A percentile compares a stretch with the other conserved stretches of the same genome.
Conservation (phyloP, 37 sponge, comb jelly and placozoan genomes). For the Halisarca cf. caerulea region DNA sequence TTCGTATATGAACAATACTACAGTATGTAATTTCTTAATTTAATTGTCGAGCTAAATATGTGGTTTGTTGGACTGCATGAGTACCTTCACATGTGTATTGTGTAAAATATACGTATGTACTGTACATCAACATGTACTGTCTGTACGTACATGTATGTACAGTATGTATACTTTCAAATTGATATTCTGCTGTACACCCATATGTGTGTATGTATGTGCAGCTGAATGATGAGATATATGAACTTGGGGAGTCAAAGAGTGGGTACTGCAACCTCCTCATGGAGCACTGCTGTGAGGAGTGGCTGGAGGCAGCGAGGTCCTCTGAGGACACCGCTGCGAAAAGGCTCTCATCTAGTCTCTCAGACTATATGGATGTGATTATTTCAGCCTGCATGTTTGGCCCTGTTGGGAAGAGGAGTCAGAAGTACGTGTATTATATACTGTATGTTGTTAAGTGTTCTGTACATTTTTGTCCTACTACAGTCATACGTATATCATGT, state of each 20-base stretch:
- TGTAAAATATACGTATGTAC: too few species aligned
- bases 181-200: too few species aligned
- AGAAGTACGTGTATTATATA: background rate
- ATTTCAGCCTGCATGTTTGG: constrained; percentile 55
- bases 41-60: too few species aligned
- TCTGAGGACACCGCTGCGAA: background rate
- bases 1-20: too few species aligned
- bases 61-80: too few species aligned
- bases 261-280: constrained; percentile 51
- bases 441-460: background rate
- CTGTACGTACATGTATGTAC: too few species aligned
- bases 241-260: constrained; percentile 41
- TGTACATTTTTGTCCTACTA: background rate
- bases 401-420: constrained; percentile 56
- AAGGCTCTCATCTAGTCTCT: constrained; percentile 24
- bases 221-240: background rate
- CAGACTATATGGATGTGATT: constrained; percentile 23
- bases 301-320: constrained; percentile 9
- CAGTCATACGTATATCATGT: too few species aligned
- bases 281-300: constrained; percentile 24
- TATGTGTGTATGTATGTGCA: background rate
- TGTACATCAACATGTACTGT: too few species aligned
- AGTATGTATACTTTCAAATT: too few species aligned
- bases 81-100: too few species aligned
- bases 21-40: too few species aligned